Evolutionary conservation across 30 jellyfish, hydroid and myxozoan genomes (phyloP).

Genomic region (Haliclystus octoradiatus): DNA sequence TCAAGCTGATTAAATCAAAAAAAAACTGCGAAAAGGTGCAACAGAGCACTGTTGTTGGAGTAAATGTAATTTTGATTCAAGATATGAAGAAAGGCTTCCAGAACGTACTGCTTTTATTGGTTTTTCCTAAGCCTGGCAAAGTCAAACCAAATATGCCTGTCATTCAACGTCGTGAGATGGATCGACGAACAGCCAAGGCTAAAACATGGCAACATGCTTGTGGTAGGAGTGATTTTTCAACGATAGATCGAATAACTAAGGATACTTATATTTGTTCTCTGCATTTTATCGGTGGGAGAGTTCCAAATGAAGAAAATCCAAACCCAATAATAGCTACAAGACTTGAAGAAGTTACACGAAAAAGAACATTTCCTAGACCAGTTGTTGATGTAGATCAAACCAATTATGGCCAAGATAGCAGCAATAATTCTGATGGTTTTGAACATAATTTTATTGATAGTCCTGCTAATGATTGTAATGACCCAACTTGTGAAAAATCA

Average conservation of each 20-base stretch:
- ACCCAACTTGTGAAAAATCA: not conserved
- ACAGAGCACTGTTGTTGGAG: constrained; percentile 44
- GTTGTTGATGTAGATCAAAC: not conserved
- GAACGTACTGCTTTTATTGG: constrained; percentile 23
- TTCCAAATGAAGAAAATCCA: constrained; percentile 44
- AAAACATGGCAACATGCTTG: constrained; percentile 39
- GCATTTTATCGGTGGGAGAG: constrained; percentile 8
- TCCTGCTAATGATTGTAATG: not conserved
- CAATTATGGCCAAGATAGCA: not conserved
- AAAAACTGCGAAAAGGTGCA: constrained; percentile 5
- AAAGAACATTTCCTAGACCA: not conserved
- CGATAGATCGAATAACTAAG: constrained; percentile 13
- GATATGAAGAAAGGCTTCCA: constrained; percentile 33
- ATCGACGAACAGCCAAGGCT: constrained; percentile 8
- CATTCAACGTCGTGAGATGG: constrained; percentile 12
- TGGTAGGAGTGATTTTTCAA: constrained; percentile 46
- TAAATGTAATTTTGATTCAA: constrained; percentile 11
- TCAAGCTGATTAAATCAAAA: too few species aligned
- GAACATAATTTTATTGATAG: not conserved
- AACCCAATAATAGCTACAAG: constrained; percentile 24
- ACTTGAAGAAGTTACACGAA: not conserved
- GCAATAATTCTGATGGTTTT: not conserved
- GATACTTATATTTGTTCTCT: constrained; percentile 35
- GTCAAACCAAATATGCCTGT: too few species aligned
- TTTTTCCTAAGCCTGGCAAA: constrained; percentile 37